Evolutionary conservation across 2,888 invertebrate species (phyloP), one percentile per base, ranked within the genome.

Genomic region (Noctua pronuba): DNA sequence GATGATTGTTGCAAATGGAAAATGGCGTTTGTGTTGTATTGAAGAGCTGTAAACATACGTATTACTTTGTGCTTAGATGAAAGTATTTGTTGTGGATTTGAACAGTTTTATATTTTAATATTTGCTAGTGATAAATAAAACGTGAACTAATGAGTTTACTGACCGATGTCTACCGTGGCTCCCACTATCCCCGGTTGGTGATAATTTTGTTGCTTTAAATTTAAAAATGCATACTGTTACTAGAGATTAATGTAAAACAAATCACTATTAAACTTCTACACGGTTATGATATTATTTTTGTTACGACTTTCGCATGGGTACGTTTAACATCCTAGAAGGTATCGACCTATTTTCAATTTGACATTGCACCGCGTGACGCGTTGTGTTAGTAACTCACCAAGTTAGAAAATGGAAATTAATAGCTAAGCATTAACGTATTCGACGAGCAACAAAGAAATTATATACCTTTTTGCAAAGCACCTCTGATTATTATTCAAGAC

Each of bases 101-200:
- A 84, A 80, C 80, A 79, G 77, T 66, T 75, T 77, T 86, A 76
- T 86, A 88, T 89, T 92, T 84, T 90, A 91, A 85, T 84, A 89
- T 89, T 91, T 87, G 80, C 75, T 90, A 92, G 94, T 93, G 93
- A 91, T 90, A 93, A 88, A 66, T 91, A 92, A 90, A 95, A 92
- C 91, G 95, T 94, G 94, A 92, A 95, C 96, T 95, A 91, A 96
- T 96, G 96, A 96, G 94, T 96, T 95, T 96, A 93, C 93, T 95
- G 96, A 96, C 96, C 93, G 96, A 96, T 96, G 96, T 96, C 96
- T 96, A 95, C 96, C 96, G 94, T 96, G 95, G 96, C 96, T 94
- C 96, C 96, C 93, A 96, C 94, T 95, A 96, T 96, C 94, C 95
- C 96, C 96, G 96, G 96, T 96, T 94, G 85, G 96, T 95, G 89